A percentile compares a stretch with the other conserved stretches of the same genome.
Conservation (phyloP, 2,797 vertebrate genomes). For the Cyprinodon diabolis region DNA sequence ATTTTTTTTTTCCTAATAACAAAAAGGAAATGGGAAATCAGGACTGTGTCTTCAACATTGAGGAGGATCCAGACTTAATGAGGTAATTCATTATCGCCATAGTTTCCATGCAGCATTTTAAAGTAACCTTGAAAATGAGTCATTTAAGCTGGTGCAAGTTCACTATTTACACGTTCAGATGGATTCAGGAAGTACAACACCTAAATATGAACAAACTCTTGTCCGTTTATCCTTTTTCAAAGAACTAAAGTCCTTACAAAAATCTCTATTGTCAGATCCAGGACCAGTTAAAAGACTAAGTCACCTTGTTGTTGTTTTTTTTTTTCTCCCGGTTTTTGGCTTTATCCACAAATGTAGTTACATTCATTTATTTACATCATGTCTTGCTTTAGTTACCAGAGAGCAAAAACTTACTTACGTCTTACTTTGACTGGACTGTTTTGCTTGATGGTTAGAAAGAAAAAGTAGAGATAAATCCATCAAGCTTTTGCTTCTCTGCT, state of each 20-base stretch:
- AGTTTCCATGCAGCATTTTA: neutral
- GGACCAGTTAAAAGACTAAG: neutral
- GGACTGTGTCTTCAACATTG: conserved; percentile 79
- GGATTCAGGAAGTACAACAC: too few species aligned
- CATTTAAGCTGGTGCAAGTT: neutral
- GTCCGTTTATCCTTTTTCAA: neutral
- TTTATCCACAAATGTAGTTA: neutral
- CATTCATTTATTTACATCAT: neutral
- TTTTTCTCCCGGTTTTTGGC: neutral
- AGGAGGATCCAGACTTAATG: conserved; percentile 87
- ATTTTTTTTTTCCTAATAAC: neutral
- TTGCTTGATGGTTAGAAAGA: too few species aligned
- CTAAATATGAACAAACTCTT: neutral
- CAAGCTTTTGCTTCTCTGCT: neutral
- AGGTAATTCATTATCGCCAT: conserved; percentile 80
- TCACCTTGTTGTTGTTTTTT: neutral
- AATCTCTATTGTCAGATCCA: neutral
- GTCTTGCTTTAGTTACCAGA: neutral
- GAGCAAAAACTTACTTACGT: neutral
- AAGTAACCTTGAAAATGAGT: neutral
- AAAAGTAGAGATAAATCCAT: neutral
- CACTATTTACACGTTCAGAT: too few species aligned
- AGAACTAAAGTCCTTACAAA: neutral
- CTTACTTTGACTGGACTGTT: too few species aligned
- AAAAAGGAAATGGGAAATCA: conserved; percentile 75